Percentiles rank a stretch among this genome's conserved stretches.
These are phyloP conservation scores for Eupristina koningsbergeri DNA, from an alignment of 1,140 invertebrate species.

Conservation along the genomic window DNA sequence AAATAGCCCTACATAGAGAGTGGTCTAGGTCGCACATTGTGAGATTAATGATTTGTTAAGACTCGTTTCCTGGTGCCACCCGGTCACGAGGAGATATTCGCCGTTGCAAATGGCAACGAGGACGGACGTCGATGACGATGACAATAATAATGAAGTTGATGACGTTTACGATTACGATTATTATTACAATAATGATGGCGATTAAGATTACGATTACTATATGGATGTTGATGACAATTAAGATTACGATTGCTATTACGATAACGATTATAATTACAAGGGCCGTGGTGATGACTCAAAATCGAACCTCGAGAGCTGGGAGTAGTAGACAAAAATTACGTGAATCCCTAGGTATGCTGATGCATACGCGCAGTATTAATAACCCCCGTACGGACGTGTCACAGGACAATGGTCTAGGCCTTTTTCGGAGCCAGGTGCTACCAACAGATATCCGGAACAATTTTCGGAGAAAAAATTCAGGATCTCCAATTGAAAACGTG, in stretches of 20 bases:
- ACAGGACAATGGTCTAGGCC: background rate
- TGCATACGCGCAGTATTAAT: background rate
- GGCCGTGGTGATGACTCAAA: background rate
- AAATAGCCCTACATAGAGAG: too few species aligned
- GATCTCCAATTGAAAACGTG: background rate
- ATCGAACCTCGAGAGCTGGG: slow-evolving; percentile 57
- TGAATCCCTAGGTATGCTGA: slow-evolving; percentile 65
- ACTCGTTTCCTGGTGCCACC: background rate
- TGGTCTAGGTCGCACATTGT: too few species aligned
- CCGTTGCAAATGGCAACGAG: slow-evolving; percentile 53
- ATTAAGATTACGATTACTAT: too few species aligned
- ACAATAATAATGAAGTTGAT: too few species aligned
- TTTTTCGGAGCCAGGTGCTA: background rate
- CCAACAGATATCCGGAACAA: background rate
- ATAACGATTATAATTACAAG: too few species aligned
- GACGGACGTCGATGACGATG: slow-evolving; percentile 58
- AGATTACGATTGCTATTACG: too few species aligned
- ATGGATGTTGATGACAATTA: too few species aligned
- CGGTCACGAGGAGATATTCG: slow-evolving; percentile 59
- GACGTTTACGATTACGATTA: too few species aligned
- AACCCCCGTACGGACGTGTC: background rate
- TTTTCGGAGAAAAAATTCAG: background rate
- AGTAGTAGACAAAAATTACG: slow-evolving; percentile 58
- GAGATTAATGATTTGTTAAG: too few species aligned
- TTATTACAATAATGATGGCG: too few species aligned